Conservation (phyloP, 2,797 vertebrate species). For the Liasis olivaceus region DNA sequence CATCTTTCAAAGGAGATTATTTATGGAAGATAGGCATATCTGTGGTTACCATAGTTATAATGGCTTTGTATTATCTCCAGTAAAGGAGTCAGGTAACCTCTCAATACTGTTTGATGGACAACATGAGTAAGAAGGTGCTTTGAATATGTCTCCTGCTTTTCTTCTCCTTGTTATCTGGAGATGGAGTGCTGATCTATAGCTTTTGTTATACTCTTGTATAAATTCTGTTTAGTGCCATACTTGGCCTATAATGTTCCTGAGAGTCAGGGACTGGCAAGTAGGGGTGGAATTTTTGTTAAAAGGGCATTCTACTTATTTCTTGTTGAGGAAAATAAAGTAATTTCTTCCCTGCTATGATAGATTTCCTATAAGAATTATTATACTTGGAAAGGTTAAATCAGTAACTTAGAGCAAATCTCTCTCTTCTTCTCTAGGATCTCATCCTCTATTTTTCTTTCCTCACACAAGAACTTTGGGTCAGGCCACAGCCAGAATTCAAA, state of each 20-base stretch:
- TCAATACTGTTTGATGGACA: too few species aligned
- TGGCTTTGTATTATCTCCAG: too few species aligned
- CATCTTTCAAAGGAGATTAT: too few species aligned
- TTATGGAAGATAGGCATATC: too few species aligned
- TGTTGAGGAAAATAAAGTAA: not conserved
- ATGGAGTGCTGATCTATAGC: too few species aligned
- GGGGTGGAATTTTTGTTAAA: not conserved
- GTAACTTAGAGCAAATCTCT: not conserved
- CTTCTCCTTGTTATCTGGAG: too few species aligned
- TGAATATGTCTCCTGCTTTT: too few species aligned
- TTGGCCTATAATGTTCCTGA: not conserved
- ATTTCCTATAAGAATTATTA: not conserved
- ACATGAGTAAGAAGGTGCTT: too few species aligned
- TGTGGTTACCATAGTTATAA: too few species aligned
- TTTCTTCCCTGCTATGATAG: not conserved
- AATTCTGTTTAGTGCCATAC: not conserved
- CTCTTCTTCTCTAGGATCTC: not conserved
- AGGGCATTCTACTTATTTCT: not conserved
- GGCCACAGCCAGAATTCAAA: too few species aligned
- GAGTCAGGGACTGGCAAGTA: not conserved
- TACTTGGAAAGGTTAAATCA: not conserved
- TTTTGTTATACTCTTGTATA: not conserved
- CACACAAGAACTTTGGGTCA: too few species aligned
- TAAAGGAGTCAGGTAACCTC: too few species aligned
- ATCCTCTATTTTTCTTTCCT: not conserved